Base-by-base conservation (phyloP, 2,797 vertebrate species). In the Cuculus canorus region DNA sequence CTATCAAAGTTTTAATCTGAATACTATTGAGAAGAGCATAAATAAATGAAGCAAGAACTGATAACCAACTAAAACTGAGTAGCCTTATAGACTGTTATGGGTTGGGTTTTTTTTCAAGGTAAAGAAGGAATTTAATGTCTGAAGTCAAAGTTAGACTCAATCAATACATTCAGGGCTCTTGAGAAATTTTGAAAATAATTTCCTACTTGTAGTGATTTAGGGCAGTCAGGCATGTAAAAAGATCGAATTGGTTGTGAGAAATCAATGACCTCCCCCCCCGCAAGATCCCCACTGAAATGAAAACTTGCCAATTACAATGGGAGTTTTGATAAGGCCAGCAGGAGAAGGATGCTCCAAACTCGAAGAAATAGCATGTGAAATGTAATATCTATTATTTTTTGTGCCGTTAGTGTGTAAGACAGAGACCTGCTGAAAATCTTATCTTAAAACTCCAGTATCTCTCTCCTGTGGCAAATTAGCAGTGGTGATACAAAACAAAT, bases 161-260 rank as follows among this genome's bases (percentile, higher is more conserved):
- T 97, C 94, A 89, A 96, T 96, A 93, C 75, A 43, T 65, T 78
- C 86, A 92, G 82, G 89, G 86, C 94, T 96, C 96, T 94, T 82
- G 94, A 96, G 96, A 97, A 96, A 96, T 95, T 96, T 94, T 97
- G 92, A 96, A 94, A 97, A 94, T 95, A 93, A 87, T 94, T 96
- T 96, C 92, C 91, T 96, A 70, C 94, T 95, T 96, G 95, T 88
- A 96, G 96, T 96, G 96, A 97, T 97, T 96, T 96, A 97, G 93
- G 85, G 95, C 93, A 92, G 94, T 91, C 93, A 95, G 86, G 93
- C 96, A 95, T 94, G 91, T 92, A 86, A 96, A 94, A 95, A 97
- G 88, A 93, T 92, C 76, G 88, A 95, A 95, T 92, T 11, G 3
- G 91, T 83, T 93, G 94, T 89, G 93, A 90, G 92, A 95, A 96